Conservation (phyloP, 1,140 invertebrate genomes). For the Popillia japonica region DNA sequence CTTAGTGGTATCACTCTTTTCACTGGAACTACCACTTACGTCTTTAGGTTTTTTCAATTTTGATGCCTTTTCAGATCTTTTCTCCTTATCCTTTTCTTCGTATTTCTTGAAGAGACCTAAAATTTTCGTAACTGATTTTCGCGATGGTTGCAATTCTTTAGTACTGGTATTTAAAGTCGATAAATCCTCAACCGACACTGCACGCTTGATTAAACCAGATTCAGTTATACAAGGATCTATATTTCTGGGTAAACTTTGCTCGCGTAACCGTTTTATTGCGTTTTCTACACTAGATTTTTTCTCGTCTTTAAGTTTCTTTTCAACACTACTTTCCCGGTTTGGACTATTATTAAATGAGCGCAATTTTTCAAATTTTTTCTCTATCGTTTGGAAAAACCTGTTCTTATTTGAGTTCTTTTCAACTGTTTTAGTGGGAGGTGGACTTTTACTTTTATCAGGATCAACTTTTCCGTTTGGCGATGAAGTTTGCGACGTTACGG, state of each 20-base stretch:
- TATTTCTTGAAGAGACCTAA: slow-evolving; percentile 77
- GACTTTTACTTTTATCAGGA: slow-evolving; percentile 60
- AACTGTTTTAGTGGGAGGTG: slow-evolving; percentile 60
- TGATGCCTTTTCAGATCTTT: slow-evolving; percentile 53
- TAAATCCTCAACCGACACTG: slow-evolving; percentile 74
- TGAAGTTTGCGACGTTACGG: too few species aligned
- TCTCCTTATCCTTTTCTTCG: slow-evolving; percentile 64
- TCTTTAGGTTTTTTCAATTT: slow-evolving; percentile 51
- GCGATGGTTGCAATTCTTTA: slow-evolving; percentile 58
- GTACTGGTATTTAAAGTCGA: slow-evolving; percentile 58
- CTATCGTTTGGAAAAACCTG: slow-evolving; percentile 68
- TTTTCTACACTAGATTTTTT: slow-evolving; percentile 62
- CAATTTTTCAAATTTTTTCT: slow-evolving; percentile 74
- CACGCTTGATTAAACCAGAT: slow-evolving; percentile 70
- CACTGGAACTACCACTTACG: slow-evolving; percentile 8
- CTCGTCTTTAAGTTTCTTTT: slow-evolving; percentile 58
- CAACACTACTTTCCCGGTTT: slow-evolving; percentile 43
- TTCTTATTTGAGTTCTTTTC: slow-evolving; percentile 62
- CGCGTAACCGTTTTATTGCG: slow-evolving; percentile 66
- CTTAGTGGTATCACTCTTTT: slow-evolving; percentile 1
- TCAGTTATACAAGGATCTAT: slow-evolving; percentile 63
- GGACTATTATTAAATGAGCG: slow-evolving; percentile 60
- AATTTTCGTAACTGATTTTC: slow-evolving; percentile 72
- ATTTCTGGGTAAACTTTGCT: slow-evolving; percentile 70
- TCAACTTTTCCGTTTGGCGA: background rate